Base-by-base conservation (phyloP, 2,888 invertebrate genomes). In the Thecophora atra region DNA sequence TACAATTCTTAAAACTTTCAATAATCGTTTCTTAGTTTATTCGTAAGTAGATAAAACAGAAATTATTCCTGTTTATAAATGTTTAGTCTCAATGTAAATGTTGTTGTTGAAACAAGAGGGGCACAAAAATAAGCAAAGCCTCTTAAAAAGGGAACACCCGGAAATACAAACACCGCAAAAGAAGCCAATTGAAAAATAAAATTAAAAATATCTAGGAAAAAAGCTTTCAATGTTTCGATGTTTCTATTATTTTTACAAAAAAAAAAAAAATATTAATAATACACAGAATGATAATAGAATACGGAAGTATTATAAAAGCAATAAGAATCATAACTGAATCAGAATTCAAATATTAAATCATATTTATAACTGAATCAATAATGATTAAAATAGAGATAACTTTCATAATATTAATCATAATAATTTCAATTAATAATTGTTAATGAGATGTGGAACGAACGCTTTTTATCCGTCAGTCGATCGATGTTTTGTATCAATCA, bases 91-190 rank as follows among this genome's bases (percentile, higher is more conserved):
- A 72, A 76, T 44, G 15, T 52, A 65, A 58, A 58, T 68, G 58
- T 68, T 68, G 68, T 68, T 68, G 68, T 68, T 68, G 42, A 81
- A 84, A 84, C 83, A 84, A 83, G 83, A 83, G 83, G 83, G 83
- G 83, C 82, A 47, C 77, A 77, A 72, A 67, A 52, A 24, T 65
- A 7, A n/a, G 17, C 65, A 65, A 42, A 63, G 42, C 13, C 37
- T 71, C 80, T 83, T 84, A 80, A 77, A 76, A 77, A 79, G 52
- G 72, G 15, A 19, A 30, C 56, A 51, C 28, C n/a, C n/a, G n/a
- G n/a, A n/a, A n/a, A 26, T 19, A 51, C n/a, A 66, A 37, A 73
- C 70, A 73, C 47, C 47, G n/a, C 17, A 47, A n/a, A 44, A 47
- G 47, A 11, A n/a, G 47, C 47, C 47, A 47, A 71, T 71, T 70